A percentile compares a stretch with the other conserved stretches of the same genome.
These are phyloP conservation scores for Ornithoptera priamus DNA, from an alignment of 2,888 invertebrate species.

Conservation along the genomic window DNA sequence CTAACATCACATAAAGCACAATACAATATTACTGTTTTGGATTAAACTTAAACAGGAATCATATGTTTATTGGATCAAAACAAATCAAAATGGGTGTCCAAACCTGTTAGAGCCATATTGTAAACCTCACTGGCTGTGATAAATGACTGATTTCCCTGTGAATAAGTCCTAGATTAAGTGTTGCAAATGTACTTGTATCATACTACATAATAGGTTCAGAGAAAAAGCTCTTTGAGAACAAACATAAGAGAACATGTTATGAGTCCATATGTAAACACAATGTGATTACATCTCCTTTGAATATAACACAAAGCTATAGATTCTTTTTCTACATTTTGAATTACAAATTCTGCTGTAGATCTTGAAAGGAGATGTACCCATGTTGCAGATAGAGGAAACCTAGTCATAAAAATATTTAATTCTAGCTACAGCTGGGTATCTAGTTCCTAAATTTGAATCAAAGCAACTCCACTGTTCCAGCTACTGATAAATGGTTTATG, in stretches of 20 bases:
- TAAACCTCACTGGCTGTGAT: constrained; percentile 49
- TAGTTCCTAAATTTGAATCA: constrained; percentile 31
- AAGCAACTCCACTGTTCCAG: constrained; percentile 31
- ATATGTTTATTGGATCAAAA: background rate
- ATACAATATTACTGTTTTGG: too few species aligned
- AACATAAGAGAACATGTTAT: constrained; percentile 6
- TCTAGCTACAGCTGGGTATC: constrained; percentile 18
- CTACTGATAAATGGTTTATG: constrained; percentile 29
- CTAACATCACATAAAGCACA: too few species aligned
- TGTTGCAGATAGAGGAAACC: constrained; percentile 9
- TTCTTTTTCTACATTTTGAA: constrained; percentile 17
- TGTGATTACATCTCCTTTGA: constrained; percentile 24
- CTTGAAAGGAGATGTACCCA: constrained; percentile 12
- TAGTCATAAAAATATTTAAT: constrained; percentile 28
- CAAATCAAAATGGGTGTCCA: constrained; percentile 8
- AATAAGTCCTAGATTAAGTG: constrained; percentile 43
- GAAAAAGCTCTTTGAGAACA: constrained; percentile 7
- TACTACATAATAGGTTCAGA: constrained; percentile 10
- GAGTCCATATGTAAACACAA: constrained; percentile 18
- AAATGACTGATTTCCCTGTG: constrained; percentile 51
- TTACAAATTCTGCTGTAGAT: constrained; percentile 9
- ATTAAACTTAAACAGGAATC: too few species aligned
- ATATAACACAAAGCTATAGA: constrained; percentile 22
- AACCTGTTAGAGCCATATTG: constrained; percentile 41
- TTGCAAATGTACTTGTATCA: constrained; percentile 33